Base-by-base conservation (phyloP, 2,797 vertebrate genomes). In the Schizopygopsis malacanthus region DNA sequence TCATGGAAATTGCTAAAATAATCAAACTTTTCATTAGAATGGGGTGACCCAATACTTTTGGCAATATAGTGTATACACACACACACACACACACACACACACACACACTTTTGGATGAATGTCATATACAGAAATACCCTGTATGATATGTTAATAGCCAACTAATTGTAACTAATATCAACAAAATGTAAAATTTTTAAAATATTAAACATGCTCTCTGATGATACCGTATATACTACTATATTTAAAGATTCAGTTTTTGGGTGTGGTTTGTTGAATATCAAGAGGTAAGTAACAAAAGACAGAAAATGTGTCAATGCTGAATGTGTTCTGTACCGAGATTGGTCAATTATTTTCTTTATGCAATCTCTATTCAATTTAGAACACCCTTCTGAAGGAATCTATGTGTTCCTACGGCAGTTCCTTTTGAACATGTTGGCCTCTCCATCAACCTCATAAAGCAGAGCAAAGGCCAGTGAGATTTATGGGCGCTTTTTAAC, bases 401-500 rank as follows among this genome's bases (percentile, higher is more conserved):
- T 63, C 41, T 65, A 11, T 43, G 47, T 4, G 61, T 33, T 41
- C n/a, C 18, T n/a, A 69, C 1, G 41, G 43, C 63, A 70, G n/a
- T 75, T 56, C 47, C 41, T 45, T 52, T 25, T 75, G 28, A 78
- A 70, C 39, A 77, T 45, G 54, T 43, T 71, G 75, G 70, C 41
- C 69, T 61, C 25, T 61, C 41, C 25, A n/a, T 41, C 37, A 43
- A 61, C 6, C 25, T 45, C 7, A 18, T 54, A 39, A 37, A 45
- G 10, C 43, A 59, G 6, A 84, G 43, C 73, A 43, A 54, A 84
- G 59, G 20, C 41, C 33, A n/a, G 12, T 69, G 70, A 82, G 89
- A 89, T 86, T 82, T 83, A 78, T 43, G 76, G 43, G 54, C 76
- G 85, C 76, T 79, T 84, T 73, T 71, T 84, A 87, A 88, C 86